Evolutionary conservation across 2,113 vertebrate genomes (phyloP).

Genomic region (rat (Rattus norvegicus)): DNA sequence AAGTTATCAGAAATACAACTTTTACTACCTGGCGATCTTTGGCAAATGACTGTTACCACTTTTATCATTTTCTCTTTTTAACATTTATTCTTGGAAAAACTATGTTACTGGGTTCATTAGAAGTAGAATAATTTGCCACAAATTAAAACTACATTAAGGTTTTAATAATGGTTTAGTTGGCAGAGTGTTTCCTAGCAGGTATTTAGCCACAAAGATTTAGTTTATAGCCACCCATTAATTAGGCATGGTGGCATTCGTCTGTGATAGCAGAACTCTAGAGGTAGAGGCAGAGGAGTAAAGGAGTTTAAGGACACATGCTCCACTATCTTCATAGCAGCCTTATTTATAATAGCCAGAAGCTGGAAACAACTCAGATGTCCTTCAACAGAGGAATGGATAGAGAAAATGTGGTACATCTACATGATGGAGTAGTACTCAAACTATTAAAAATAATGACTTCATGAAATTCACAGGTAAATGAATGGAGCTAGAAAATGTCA

Average conservation of each 20-base stretch:
- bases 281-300: neutral
- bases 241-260: neutral
- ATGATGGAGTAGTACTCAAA: too few relatives aligned
- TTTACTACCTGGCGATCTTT: neutral
- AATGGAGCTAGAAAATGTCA: too few relatives aligned
- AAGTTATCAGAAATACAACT: neutral
- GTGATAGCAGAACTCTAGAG: neutral
- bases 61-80: neutral
- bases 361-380: too few relatives aligned
- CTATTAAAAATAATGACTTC: too few relatives aligned
- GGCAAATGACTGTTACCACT: neutral
- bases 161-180: neutral
- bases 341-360: too few relatives aligned
- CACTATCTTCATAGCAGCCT: too few relatives aligned
- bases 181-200: neutral
- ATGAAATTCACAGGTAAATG: too few relatives aligned
- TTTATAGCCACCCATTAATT: neutral
- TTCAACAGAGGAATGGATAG: too few relatives aligned
- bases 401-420: too few relatives aligned
- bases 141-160: neutral
- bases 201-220: too few relatives aligned
- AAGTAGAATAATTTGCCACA: neutral
- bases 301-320: neutral
- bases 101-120: neutral
- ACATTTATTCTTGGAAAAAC: conserved; percentile 48